These are phyloP conservation scores for Chloromyia formosa DNA, from an alignment of 2,888 invertebrate genomes.

Conservation along the genomic window DNA sequence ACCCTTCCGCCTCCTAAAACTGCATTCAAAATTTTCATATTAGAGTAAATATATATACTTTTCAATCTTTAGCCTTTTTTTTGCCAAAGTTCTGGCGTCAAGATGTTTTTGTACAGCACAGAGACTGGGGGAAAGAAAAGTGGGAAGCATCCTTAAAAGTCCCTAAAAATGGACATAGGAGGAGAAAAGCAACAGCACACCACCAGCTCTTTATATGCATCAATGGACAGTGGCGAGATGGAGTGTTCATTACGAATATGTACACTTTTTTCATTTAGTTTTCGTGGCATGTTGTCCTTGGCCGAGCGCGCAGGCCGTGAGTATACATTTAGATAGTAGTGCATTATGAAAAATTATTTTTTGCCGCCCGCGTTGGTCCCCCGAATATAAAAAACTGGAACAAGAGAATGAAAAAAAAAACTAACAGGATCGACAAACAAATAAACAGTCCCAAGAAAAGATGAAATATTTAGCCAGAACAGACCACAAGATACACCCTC, in stretches of 20 bases:
- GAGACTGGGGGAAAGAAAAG: too few species aligned
- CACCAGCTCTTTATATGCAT: constrained; percentile 14
- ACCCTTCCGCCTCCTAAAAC: neutral
- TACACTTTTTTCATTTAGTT: neutral
- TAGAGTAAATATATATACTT: constrained; percentile 11
- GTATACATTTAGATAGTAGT: neutral
- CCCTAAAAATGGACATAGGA: too few species aligned
- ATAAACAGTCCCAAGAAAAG: neutral
- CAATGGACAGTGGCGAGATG: neutral
- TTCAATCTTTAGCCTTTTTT: constrained; percentile 2
- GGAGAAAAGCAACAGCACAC: neutral
- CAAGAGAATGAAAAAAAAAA: neutral
- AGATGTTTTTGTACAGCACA: neutral
- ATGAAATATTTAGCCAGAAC: too few species aligned
- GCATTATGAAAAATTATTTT: constrained; percentile 23
- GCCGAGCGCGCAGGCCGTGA: neutral
- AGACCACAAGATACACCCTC: too few species aligned
- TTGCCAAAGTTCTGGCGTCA: too few species aligned
- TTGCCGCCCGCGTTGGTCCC: neutral
- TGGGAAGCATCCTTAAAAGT: too few species aligned
- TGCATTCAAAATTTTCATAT: constrained; percentile 2
- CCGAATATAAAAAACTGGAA: too few species aligned
- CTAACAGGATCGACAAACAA: neutral
- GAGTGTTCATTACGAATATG: constrained; percentile 9
- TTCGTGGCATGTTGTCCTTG: neutral